Evolutionary conservation across 1,140 invertebrate species (phyloP).

Genomic region (Caenorhabditis latens): DNA sequence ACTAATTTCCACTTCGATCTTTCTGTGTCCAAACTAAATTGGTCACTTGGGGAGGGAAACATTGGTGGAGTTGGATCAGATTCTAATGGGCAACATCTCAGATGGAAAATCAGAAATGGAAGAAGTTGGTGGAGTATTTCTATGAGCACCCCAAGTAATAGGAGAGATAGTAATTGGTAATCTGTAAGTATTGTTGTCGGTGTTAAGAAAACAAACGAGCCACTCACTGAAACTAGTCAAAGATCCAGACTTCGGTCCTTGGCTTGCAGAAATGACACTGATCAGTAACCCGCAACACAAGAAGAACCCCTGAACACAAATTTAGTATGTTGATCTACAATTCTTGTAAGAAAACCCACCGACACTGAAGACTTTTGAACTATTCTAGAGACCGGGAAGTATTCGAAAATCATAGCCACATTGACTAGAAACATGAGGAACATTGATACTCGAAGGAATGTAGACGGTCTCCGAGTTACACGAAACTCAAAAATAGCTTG

Average conservation of each 20-base stretch:
- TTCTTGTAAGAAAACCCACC: not conserved
- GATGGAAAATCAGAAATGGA: conserved; percentile 10
- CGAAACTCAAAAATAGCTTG: conserved; percentile 32
- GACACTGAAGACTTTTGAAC: not conserved
- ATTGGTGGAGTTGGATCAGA: conserved; percentile 25
- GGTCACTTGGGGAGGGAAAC: conserved; percentile 27
- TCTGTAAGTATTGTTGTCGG: not conserved
- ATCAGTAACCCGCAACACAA: conserved; percentile 30
- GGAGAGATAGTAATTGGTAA: not conserved
- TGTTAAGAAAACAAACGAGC: too few species aligned
- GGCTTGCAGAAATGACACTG: not conserved
- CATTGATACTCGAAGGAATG: not conserved
- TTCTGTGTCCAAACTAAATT: conserved; percentile 40
- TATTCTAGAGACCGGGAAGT: conserved; percentile 10
- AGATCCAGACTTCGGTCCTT: not conserved
- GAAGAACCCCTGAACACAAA: not conserved
- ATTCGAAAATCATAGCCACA: conserved; percentile 26
- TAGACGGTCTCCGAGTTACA: not conserved
- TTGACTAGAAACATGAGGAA: conserved; percentile 1
- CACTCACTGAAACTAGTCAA: not conserved
- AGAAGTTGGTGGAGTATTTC: conserved; percentile 43
- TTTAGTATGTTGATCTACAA: not conserved
- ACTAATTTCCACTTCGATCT: conserved; percentile 10
- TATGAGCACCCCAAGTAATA: not conserved
- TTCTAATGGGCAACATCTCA: conserved; percentile 36